Percentiles rank a stretch among this genome's conserved stretches.
Evolutionary conservation across 1,140 invertebrate genomes (phyloP).

Genomic region (Lineus longissimus): DNA sequence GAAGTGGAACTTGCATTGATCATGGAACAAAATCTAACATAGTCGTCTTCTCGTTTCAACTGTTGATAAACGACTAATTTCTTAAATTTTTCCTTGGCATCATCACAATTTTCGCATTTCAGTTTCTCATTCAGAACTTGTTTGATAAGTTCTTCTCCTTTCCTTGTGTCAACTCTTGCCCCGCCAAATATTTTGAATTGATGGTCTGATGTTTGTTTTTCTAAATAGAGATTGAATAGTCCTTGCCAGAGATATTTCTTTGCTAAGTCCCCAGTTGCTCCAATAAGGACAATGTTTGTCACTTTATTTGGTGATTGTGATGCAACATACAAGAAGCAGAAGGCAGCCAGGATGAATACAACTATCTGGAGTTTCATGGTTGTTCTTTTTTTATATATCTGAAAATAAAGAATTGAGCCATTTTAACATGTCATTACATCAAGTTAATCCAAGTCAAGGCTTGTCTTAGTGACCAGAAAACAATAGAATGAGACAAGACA

Average conservation of each 20-base stretch:
- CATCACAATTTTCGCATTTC: conserved; percentile 8
- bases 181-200: conserved; percentile 35
- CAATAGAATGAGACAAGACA: too few relatives aligned
- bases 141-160: conserved; percentile 14
- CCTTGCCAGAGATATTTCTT: conserved; percentile 46
- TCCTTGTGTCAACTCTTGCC: conserved; percentile 13
- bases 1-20: background rate
- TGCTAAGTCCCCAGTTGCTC: conserved; percentile 43
- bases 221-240: conserved; percentile 33
- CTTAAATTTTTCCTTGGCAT: background rate
- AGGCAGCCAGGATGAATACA: too few relatives aligned
- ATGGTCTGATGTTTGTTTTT: conserved; percentile 22
- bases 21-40: background rate
- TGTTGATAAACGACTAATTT: background rate
- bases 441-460: too few relatives aligned
- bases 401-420: too few relatives aligned
- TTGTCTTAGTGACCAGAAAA: too few relatives aligned
- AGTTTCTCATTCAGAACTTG: conserved; percentile 15
- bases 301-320: too few relatives aligned
- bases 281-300: conserved; percentile 23
- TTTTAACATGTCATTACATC: too few relatives aligned
- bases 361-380: too few relatives aligned
- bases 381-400: too few relatives aligned
- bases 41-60: background rate
- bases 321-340: too few relatives aligned